phyloP scores from a whole-genome alignment of 2,797 vertebrate species.

The Enteromius viviparus region DNA sequence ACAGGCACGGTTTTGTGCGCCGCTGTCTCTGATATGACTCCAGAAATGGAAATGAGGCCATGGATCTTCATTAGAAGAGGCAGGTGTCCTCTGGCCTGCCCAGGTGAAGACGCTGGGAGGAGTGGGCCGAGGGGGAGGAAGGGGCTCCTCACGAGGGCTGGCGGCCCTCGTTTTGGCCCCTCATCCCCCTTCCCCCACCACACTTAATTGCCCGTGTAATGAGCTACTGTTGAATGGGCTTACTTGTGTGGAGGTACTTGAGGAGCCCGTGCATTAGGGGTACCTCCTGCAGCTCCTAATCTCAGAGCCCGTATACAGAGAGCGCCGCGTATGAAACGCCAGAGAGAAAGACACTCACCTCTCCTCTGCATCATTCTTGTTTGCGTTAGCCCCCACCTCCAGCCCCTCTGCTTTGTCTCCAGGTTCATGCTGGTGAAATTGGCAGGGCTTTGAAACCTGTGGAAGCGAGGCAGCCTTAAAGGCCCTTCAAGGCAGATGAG shows the following conservation, averaged over 20 bases:
- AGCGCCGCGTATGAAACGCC: slow-evolving; percentile 76
- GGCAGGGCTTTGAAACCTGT: slow-evolving; percentile 80
- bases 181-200: slow-evolving; percentile 67
- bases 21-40: slow-evolving; percentile 82
- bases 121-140: slow-evolving; percentile 50
- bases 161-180: slow-evolving; percentile 70
- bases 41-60: slow-evolving; percentile 86
- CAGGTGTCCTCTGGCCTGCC: slow-evolving; percentile 87
- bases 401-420: slow-evolving; percentile 72
- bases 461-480: slow-evolving; percentile 75
- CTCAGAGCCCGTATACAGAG: slow-evolving; percentile 78
- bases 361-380: slow-evolving; percentile 74
- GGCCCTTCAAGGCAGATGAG: slow-evolving; percentile 72
- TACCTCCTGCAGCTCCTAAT: slow-evolving; percentile 80
- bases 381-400: slow-evolving; percentile 67
- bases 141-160: slow-evolving; percentile 68
- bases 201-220: slow-evolving; percentile 91
- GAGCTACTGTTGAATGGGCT: slow-evolving; percentile 83
- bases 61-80: slow-evolving; percentile 90
- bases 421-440: slow-evolving; percentile 78
- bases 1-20: slow-evolving; percentile 83
- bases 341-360: slow-evolving; percentile 62
- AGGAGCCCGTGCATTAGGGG: slow-evolving; percentile 78
- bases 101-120: slow-evolving; percentile 85
- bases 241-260: slow-evolving; percentile 84